Conservation (phyloP, 2,113 vertebrate species). For the Pterophyllum scalare region DNA sequence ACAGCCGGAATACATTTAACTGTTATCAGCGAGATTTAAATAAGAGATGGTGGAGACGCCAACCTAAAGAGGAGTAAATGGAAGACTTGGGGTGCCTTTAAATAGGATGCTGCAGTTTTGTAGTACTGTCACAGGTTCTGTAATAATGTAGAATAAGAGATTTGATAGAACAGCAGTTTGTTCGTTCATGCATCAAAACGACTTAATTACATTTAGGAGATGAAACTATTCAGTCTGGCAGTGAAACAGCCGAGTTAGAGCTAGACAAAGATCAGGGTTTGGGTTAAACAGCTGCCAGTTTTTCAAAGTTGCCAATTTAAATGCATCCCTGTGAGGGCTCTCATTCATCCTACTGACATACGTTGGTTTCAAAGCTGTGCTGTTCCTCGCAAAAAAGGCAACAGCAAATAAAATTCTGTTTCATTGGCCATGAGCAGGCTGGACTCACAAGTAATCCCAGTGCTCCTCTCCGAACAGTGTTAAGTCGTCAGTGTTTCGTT, state of each 20-base stretch:
- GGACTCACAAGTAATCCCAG: neutral
- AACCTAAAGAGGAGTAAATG: neutral
- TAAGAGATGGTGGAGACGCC: neutral
- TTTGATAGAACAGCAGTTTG: no score
- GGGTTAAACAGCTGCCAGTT: neutral
- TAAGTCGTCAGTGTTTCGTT: neutral
- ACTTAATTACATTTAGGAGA: neutral
- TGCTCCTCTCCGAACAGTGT: neutral
- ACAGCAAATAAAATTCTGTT: neutral
- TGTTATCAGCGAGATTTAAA: neutral
- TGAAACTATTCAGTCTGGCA: neutral
- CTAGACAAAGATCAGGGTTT: neutral
- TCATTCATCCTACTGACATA: neutral
- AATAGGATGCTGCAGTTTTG: neutral
- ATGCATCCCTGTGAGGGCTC: neutral
- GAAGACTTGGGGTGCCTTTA: neutral
- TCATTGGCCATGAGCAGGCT: neutral
- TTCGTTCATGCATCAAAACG: neutral
- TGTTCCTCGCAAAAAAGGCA: neutral
- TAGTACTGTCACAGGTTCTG: no score
- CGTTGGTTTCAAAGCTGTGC: neutral
- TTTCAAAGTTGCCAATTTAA: neutral
- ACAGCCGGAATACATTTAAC: neutral
- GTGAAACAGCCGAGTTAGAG: neutral
- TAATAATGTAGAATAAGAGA: no score